Base-by-base conservation (phyloP, 2,888 invertebrate species). In the Timema cristinae region DNA sequence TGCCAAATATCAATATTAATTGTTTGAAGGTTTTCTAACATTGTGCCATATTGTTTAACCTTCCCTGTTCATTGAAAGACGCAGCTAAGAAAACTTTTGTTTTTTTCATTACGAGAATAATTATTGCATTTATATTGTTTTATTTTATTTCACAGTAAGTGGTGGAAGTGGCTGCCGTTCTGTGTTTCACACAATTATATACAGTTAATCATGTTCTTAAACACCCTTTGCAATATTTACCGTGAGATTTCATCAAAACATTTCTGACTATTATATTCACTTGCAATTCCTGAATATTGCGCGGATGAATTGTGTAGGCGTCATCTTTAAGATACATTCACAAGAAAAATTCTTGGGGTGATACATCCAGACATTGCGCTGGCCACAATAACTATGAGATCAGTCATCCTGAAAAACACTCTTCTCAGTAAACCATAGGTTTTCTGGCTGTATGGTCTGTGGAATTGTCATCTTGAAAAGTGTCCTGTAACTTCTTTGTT, bases 361-460 rank as follows among this genome's bases (percentile, higher is more conserved):
- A 52, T 54, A 54, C 51, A 68, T 68, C 15, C 16, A 49, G 67
- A 67, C 50, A 67, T 49, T 13, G 50, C 15, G n/a, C 2, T 67
- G 67, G 9, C 50, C 50, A 67, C 50, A 67, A 67, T 16, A 8
- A 5, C n/a, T 15, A 5, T 67, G 67, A 67, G 67, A 67, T 50
- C n/a, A 67, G n/a, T 50, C 5, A 0, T n/a, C 51, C 49, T 50
- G 67, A n/a, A 50, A 67, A 67, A 67, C 8, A 6, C 66, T 66
- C 7, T 66, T 66, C 7, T 48, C n/a, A 32, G 9, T 66, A 66
- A 66, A 4, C 32, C 32, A 61, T 15, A n/a, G 15, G 16, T 16
- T 59, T 61, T 10, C 10, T 61, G 61, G 61, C 16, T 61, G 16
- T 61, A 32, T 32, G 32, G 32, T 32, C 32, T 32, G 32, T 32